Evolutionary conservation across 2,888 invertebrate genomes (phyloP), one percentile per base, ranked within the genome.

Genomic region (Leptopilina drosophilae): DNA sequence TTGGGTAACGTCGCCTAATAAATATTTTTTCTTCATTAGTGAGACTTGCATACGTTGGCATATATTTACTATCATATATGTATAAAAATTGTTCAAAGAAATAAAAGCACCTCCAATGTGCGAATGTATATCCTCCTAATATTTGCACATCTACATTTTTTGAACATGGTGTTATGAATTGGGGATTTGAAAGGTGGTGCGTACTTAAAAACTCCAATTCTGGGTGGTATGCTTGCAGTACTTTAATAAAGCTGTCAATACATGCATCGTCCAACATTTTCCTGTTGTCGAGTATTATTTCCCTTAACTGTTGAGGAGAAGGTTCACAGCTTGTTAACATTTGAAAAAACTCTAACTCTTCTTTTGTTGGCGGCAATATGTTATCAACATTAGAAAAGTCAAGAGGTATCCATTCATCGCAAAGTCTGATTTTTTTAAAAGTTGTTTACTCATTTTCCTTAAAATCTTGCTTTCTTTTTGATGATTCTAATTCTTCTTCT

Each of bases 91-190:
- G 8, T 11, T 81, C 79, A 73, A 83, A 80, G 53, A 73, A 84
- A 59, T 78, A 78, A 26, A 82, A 33, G 62, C 82, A 83, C 6
- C 82, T 62, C 85, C 84, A 85, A 77, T 85, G 84, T 7, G 65
- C 26, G 7, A 46, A 56, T 53, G 26, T 64, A 20, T 78, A 77
- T 64, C 81, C 79, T 64, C 84, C 84, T 40, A 84, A 66, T n/a
- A 85, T 77, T 78, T 82, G 81, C 1, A 84, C 67, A 62, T 78
- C 76, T 9, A 49, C 80, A 12, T 66, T 46, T 1, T 15, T 64
- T 1, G 2, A 4, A 5, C 67, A 26, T 1, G 77, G 76, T 65
- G 59, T 64, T 5, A 80, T 15, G 1, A n/a, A 20, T 11, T 76
- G 40, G 5, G 64, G 65, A 64, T 75, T 64, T 1, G 9, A 12